These are phyloP conservation scores for Paramormyrops hopkinsi DNA, from an alignment of 2,797 vertebrate species.

Conservation along the genomic window DNA sequence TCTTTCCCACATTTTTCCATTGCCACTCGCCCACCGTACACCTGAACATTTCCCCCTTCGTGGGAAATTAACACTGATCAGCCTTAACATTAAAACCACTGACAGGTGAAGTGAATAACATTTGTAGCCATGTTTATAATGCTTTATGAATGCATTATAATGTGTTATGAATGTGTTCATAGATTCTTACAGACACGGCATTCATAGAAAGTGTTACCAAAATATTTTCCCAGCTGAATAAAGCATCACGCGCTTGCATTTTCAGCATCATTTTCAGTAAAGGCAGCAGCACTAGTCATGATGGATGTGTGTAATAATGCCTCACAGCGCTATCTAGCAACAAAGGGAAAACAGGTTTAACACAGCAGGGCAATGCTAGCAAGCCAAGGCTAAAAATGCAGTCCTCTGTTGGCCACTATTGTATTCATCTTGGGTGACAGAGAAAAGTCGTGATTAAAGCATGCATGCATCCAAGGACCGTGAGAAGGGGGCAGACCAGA, in stretches of 20 bases:
- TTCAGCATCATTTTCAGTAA: not conserved
- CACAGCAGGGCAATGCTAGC: not conserved
- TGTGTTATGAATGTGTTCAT: not conserved
- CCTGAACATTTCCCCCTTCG: not conserved
- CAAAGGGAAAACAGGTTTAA: not conserved
- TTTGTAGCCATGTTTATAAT: not conserved
- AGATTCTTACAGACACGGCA: not conserved
- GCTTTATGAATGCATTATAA: not conserved
- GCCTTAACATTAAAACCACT: not conserved
- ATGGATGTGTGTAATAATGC: constrained; percentile 4
- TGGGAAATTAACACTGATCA: not conserved
- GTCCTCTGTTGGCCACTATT: not conserved
- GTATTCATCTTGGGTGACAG: not conserved
- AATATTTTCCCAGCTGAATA: not conserved
- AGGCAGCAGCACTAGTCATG: not conserved
- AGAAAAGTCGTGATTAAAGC: not conserved
- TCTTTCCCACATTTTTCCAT: not conserved
- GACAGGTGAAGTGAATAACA: not conserved
- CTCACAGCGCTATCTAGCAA: not conserved
- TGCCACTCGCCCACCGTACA: not conserved
- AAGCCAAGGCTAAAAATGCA: not conserved
- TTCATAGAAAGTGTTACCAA: not conserved
- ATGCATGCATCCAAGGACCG: not conserved
- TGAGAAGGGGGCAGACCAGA: not conserved
- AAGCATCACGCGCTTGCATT: not conserved